Percentiles rank a stretch among this genome's conserved stretches.
These are phyloP conservation scores for Typhlichthys eigenmanni DNA, from an alignment of 2,797 vertebrate genomes.

Conservation along the genomic window DNA sequence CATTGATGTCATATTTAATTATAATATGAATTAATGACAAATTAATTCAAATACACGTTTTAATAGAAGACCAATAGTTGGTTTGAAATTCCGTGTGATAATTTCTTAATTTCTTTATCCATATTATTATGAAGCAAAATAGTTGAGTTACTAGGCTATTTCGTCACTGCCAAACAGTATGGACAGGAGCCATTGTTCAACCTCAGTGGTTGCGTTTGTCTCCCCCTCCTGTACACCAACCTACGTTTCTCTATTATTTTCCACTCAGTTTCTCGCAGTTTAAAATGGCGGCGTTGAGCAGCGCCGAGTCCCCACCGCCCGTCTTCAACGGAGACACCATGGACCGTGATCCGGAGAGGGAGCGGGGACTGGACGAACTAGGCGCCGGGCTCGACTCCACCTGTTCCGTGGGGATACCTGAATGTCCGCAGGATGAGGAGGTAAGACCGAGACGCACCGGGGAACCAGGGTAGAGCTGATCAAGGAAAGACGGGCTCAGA, in stretches of 20 bases:
- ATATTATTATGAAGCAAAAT: no score
- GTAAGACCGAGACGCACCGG: slow-evolving; percentile 51
- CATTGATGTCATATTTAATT: no score
- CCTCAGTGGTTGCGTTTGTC: slow-evolving; percentile 53
- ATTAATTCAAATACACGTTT: no score
- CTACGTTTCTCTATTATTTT: slow-evolving; percentile 69
- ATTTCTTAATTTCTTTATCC: no score
- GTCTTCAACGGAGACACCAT: slow-evolving; percentile 84
- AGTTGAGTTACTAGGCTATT: no score
- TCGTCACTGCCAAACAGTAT: no score
- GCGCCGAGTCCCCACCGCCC: slow-evolving; percentile 84
- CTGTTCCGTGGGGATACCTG: slow-evolving; percentile 68
- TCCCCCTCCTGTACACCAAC: slow-evolving; percentile 73
- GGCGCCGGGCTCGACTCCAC: slow-evolving; percentile 67
- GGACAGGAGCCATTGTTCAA: neutral
- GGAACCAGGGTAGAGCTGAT: slow-evolving; percentile 31
- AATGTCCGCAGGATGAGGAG: slow-evolving; percentile 82
- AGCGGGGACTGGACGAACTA: slow-evolving; percentile 72
- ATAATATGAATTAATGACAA: no score
- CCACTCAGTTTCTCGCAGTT: slow-evolving; percentile 79
- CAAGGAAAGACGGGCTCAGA: slow-evolving; percentile 55
- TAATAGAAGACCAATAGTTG: no score
- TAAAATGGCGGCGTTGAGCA: slow-evolving; percentile 88
- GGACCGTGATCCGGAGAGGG: slow-evolving; percentile 74
- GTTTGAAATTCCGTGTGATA: no score